Conservation (phyloP, 2,113 vertebrate species). For the Eurystomus gularis region DNA sequence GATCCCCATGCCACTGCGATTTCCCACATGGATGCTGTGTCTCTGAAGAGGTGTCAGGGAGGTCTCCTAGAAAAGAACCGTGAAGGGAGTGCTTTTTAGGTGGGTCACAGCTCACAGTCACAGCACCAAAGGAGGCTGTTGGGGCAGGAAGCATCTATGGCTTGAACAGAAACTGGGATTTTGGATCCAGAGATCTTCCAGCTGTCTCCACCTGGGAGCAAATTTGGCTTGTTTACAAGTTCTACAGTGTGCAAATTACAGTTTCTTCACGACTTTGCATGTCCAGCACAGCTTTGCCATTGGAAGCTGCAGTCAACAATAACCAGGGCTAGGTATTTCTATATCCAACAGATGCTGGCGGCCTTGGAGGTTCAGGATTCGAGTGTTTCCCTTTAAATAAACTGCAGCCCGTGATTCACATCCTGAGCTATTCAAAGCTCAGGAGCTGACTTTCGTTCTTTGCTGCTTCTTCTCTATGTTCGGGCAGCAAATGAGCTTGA, state of each 20-base stretch:
- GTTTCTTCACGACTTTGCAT: neutral
- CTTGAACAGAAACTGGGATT: neutral
- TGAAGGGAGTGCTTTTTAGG: too few species aligned
- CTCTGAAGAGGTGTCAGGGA: neutral
- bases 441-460: neutral
- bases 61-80: neutral
- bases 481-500: neutral
- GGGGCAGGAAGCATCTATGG: neutral
- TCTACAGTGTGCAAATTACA: neutral
- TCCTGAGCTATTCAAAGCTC: neutral
- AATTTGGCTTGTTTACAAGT: neutral
- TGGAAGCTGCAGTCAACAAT: neutral
- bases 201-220: neutral
- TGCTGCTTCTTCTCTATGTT: neutral
- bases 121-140: neutral
- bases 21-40: neutral
- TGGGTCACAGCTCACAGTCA: neutral
- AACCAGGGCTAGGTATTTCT: neutral
- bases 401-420: neutral
- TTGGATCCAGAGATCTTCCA: neutral
- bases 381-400: neutral
- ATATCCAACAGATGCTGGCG: neutral
- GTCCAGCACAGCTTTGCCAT: neutral
- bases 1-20: accelerated
- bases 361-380: neutral